Evolutionary conservation across 23 tunicate species (phyloP).

Genomic region (Styela clava): DNA sequence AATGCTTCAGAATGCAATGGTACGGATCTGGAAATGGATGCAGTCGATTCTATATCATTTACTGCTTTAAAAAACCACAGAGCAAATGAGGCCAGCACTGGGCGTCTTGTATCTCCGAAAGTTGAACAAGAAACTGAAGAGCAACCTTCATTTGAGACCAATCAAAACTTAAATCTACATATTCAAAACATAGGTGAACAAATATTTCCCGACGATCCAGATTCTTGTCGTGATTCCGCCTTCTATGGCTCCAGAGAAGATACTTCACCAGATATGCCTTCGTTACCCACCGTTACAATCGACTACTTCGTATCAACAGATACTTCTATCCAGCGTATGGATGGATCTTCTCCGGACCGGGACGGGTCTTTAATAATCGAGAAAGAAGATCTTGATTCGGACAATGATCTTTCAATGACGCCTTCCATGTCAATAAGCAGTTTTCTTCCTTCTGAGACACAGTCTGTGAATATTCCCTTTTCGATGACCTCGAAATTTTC

Average conservation of each 20-base stretch:
- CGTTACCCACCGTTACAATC: neutral
- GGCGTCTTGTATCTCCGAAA: neutral
- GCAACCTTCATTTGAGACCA: too few relatives aligned
- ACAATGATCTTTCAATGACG: conserved; percentile 6
- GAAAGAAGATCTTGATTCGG: neutral
- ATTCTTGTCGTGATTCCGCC: conserved; percentile 13
- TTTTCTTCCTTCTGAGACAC: neutral
- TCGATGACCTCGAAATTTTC: neutral
- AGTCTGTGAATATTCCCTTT: conserved; percentile 1
- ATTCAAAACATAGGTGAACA: neutral
- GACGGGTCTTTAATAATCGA: neutral
- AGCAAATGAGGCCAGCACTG: neutral
- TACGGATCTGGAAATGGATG: conserved; percentile 19
- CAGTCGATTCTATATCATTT: neutral
- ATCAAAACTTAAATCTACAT: neutral
- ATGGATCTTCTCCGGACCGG: neutral
- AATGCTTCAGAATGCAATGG: neutral
- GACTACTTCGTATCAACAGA: conserved; percentile 5
- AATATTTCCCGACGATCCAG: neutral
- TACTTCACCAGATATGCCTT: conserved; percentile 1
- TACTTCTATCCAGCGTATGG: neutral
- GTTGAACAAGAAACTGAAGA: neutral
- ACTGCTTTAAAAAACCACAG: neutral
- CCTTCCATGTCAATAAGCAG: neutral
- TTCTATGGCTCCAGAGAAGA: neutral